A percentile compares a stretch with the other conserved stretches of the same genome.
Conservation (phyloP, 2,797 vertebrate genomes). For the Thripadectes ignobilis region DNA sequence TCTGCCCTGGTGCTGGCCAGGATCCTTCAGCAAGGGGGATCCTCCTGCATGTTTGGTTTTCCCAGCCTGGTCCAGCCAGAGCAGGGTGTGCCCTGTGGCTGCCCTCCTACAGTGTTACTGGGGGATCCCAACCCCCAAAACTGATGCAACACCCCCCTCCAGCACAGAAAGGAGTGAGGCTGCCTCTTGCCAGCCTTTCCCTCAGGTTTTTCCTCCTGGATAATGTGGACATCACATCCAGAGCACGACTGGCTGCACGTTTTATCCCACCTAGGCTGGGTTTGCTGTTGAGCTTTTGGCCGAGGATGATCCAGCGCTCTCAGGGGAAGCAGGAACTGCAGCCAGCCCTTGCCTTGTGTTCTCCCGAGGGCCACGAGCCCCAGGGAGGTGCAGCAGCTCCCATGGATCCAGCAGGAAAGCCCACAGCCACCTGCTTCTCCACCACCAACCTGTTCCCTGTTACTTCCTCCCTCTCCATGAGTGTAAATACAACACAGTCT, state of each 20-base stretch:
- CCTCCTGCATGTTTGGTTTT: fast-evolving
- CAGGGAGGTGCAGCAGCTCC: neutral
- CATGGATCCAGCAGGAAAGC: neutral
- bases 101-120: fast-evolving
- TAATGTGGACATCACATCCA: fast-evolving
- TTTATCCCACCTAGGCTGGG: neutral
- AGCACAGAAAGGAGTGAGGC: fast-evolving
- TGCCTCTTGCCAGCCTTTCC: neutral
- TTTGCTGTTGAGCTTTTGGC: neutral
- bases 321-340: neutral
- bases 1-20: neutral
- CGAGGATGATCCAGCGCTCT: neutral
- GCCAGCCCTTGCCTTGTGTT: neutral
- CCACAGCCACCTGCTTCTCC: neutral
- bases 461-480: neutral
- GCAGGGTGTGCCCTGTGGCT: fast-evolving
- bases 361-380: fast-evolving
- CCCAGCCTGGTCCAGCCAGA: neutral
- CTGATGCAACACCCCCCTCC: neutral
- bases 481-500: conserved; percentile 90
- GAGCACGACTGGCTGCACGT: neutral
- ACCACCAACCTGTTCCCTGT: neutral
- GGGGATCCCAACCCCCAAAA: neutral
- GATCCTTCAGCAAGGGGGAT: neutral
- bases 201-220: neutral